A percentile compares a stretch with the other conserved stretches of the same genome.
Evolutionary conservation across 2,888 invertebrate genomes (phyloP).

Genomic region (Aleiodes leptofemur): DNA sequence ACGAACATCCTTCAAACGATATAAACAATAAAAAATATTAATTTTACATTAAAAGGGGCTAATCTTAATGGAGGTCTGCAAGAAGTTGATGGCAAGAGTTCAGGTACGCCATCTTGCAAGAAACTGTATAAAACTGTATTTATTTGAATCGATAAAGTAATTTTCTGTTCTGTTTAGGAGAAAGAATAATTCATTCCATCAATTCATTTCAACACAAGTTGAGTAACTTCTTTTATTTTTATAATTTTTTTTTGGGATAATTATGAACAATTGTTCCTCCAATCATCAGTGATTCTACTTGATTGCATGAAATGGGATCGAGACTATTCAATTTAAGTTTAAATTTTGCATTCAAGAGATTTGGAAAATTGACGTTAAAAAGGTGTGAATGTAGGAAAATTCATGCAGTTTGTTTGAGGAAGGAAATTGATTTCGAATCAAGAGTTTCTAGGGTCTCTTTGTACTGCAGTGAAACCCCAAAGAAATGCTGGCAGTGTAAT

Average conservation of each 20-base stretch:
- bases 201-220: neutral
- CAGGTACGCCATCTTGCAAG: constrained; percentile 25
- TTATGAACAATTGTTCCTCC: neutral
- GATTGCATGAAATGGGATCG: constrained; percentile 21
- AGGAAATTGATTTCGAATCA: constrained; percentile 26
- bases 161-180: too few species aligned
- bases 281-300: neutral
- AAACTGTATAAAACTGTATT: neutral
- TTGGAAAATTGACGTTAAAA: neutral
- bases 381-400: constrained; percentile 21
- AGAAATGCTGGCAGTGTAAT: constrained; percentile 82
- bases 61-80: neutral
- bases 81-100: neutral
- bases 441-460: constrained; percentile 48
- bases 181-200: neutral
- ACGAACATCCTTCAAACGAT: too few species aligned
- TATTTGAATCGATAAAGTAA: constrained; percentile 11
- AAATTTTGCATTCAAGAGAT: constrained; percentile 32
- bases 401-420: constrained; percentile 42
- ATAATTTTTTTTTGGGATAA: neutral
- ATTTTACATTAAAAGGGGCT: too few species aligned
- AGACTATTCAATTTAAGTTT: constrained; percentile 25
- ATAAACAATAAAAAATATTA: too few species aligned
- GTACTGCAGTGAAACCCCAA: constrained; percentile 61
- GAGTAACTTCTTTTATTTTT: neutral